A percentile compares a stretch with the other conserved stretches of the same genome.
phyloP scores from a whole-genome alignment of 2,888 invertebrate genomes.

The Rhagium mordax region DNA sequence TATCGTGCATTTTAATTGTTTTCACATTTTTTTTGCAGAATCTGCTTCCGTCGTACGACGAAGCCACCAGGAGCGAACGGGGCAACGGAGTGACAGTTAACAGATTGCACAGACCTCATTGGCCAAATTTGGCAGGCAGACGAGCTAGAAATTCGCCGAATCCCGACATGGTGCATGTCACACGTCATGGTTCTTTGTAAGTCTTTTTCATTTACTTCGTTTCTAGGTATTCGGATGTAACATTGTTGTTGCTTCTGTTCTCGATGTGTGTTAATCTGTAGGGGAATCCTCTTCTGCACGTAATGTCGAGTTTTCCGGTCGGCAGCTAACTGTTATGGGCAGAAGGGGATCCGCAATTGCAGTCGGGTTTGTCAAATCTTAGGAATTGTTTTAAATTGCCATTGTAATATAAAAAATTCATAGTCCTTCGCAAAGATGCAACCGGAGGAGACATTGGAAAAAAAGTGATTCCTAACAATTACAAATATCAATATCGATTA shows the following conservation, averaged over 20 bases:
- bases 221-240: constrained; percentile 2
- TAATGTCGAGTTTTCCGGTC: not conserved
- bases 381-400: too few species aligned
- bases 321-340: not conserved
- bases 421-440: too few species aligned
- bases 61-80: constrained; percentile 68
- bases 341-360: not conserved
- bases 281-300: not conserved
- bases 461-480: too few species aligned
- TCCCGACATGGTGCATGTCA: constrained; percentile 63
- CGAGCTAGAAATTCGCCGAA: constrained; percentile 63
- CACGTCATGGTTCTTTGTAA: constrained; percentile 69
- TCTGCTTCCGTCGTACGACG: constrained; percentile 72
- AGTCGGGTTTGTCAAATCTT: too few species aligned
- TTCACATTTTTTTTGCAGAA: constrained; percentile 56
- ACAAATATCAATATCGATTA: too few species aligned
- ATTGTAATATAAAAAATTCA: too few species aligned
- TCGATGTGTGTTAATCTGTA: not conserved
- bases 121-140: constrained; percentile 65
- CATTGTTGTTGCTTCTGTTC: not conserved
- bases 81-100: constrained; percentile 55
- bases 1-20: not conserved
- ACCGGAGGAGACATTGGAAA: too few species aligned
- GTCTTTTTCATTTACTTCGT: constrained; percentile 48
- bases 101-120: constrained; percentile 66